Evolutionary conservation across 2,888 invertebrate species (phyloP).

Genomic region (Coleophora flavipennella): DNA sequence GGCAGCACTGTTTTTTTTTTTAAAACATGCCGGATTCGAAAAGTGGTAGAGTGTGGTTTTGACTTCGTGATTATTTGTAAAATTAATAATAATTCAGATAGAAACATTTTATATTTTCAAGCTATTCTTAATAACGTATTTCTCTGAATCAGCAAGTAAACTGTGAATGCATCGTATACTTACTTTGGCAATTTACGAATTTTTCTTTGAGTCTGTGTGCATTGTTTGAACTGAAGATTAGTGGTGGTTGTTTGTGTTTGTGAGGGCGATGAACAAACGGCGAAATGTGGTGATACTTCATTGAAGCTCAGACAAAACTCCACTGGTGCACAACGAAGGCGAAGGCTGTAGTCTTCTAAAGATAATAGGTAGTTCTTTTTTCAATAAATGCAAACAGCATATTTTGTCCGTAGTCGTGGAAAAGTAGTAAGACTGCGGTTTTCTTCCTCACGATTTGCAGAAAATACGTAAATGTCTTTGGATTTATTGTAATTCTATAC

Average conservation of each 20-base stretch:
- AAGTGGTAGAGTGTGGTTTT: constrained; percentile 34
- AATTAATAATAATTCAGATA: neutral
- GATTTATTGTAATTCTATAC: no score
- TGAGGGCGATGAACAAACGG: constrained; percentile 52
- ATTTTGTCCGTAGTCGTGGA: constrained; percentile 20
- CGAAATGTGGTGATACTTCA: constrained; percentile 49
- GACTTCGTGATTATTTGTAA: constrained; percentile 32
- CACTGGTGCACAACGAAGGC: constrained; percentile 22
- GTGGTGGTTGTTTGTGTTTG: constrained; percentile 59
- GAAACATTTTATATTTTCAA: neutral
- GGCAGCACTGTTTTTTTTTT: constrained; percentile 22
- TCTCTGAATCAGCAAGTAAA: neutral
- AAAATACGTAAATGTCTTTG: no score
- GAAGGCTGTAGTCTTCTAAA: constrained; percentile 25
- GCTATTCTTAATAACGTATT: neutral
- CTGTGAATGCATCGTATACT: neutral
- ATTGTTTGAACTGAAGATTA: constrained; percentile 28
- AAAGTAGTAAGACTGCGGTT: constrained; percentile 52
- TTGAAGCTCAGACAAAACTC: constrained; percentile 28
- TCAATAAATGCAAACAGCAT: constrained; percentile 11
- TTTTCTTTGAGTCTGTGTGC: constrained; percentile 33
- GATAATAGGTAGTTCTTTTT: constrained; percentile 27
- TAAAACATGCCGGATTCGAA: constrained; percentile 45
- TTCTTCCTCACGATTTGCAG: constrained; percentile 41
- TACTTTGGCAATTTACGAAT: neutral